Percentiles rank a stretch among this genome's conserved stretches.
Conservation (phyloP, 2,888 invertebrate genomes). For the Vannuccia rotundouncinata region DNA sequence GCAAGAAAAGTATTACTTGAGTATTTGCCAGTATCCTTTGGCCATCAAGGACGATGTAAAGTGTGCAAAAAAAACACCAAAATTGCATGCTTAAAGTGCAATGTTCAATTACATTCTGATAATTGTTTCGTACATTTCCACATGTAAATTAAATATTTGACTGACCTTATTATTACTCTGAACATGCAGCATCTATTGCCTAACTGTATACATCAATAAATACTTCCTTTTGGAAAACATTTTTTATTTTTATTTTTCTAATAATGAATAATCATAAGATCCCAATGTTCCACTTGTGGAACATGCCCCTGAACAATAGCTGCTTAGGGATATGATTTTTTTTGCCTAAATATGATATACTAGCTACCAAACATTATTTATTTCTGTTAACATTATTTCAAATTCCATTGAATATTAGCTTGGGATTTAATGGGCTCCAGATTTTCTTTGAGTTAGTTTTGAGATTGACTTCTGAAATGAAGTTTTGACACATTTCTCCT, state of each 20-base stretch:
- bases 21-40: slow-evolving; percentile 16
- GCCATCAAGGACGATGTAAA: slow-evolving; percentile 25
- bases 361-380: slow-evolving; percentile 19
- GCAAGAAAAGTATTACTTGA: background rate
- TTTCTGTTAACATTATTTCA: background rate
- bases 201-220: slow-evolving; percentile 10
- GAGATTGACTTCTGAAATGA: background rate
- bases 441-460: background rate
- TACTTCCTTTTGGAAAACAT: background rate
- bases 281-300: slow-evolving; percentile 34
- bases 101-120: slow-evolving; percentile 16
- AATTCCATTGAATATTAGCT: slow-evolving; percentile 11
- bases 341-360: slow-evolving; percentile 15
- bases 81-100: background rate
- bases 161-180: background rate
- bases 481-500: background rate
- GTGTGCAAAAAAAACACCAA: slow-evolving; percentile 23
- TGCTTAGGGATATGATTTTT: background rate
- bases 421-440: slow-evolving; percentile 1
- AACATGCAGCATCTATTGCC: slow-evolving; percentile 3
- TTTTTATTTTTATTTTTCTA: background rate
- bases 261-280: slow-evolving; percentile 19
- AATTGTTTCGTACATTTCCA: slow-evolving; percentile 16
- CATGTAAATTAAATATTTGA: slow-evolving; percentile 15
- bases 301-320: slow-evolving; percentile 22